Conservation (phyloP, 2,888 invertebrate genomes). For the Catocala fraxini region DNA sequence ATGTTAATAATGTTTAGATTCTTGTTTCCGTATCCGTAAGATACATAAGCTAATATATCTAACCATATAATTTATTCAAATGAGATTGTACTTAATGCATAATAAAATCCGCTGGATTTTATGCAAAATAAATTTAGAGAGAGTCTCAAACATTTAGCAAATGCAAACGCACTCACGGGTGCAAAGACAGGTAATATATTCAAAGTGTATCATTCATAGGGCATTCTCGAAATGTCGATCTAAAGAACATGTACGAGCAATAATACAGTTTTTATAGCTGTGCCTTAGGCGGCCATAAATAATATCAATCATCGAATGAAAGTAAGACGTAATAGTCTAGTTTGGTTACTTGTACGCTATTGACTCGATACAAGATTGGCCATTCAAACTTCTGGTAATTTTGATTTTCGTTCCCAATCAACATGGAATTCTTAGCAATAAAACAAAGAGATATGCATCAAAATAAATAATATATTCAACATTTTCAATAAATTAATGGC, state of each 20-base stretch:
- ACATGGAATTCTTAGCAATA: constrained; percentile 39
- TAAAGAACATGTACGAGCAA: constrained; percentile 4
- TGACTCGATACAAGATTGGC: constrained; percentile 19
- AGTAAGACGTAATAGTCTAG: constrained; percentile 41
- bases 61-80: constrained; percentile 7
- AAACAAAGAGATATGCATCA: constrained; percentile 57
- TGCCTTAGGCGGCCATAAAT: constrained; percentile 31
- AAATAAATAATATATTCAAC: constrained; percentile 62
- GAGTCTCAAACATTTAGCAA: background rate
- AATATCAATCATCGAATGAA: constrained; percentile 45
- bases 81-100: background rate
- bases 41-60: background rate
- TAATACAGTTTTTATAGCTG: constrained; percentile 12
- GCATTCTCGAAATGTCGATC: constrained; percentile 1
- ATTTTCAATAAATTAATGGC: constrained; percentile 73
- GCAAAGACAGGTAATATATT: constrained; percentile 4
- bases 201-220: background rate
- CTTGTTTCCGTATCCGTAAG: constrained; percentile 15
- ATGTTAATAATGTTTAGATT: constrained; percentile 22
- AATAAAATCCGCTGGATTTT: too few relatives aligned
- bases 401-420: constrained; percentile 33
- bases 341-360: constrained; percentile 23
- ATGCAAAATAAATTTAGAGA: too few relatives aligned
- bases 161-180: constrained; percentile 1
- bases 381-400: constrained; percentile 23